A percentile compares a stretch with the other conserved stretches of the same genome.
phyloP scores from a whole-genome alignment of 2,113 vertebrate genomes.

The Pseudolaguvia tuberculata region DNA sequence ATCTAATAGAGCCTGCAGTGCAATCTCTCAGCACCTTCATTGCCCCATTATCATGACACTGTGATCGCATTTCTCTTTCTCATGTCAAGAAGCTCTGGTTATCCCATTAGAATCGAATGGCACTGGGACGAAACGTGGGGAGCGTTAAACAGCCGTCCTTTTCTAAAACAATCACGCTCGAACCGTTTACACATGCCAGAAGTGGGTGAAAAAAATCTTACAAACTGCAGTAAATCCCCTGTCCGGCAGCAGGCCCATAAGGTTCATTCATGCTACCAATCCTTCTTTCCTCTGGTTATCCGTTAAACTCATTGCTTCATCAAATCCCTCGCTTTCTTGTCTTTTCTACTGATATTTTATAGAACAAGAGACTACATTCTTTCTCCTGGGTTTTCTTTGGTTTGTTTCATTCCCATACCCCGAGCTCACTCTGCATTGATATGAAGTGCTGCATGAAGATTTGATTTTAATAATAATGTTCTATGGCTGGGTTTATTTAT shows the following conservation, averaged over 20 bases:
- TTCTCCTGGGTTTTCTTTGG: neutral
- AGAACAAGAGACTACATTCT: neutral
- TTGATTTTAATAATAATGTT: constrained; percentile 28
- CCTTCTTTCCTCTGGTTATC: constrained; percentile 19
- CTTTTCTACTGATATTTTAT: neutral
- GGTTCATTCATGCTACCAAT: constrained; percentile 48
- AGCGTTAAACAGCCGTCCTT: neutral
- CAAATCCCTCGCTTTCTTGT: constrained; percentile 22
- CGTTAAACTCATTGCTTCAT: constrained; percentile 18
- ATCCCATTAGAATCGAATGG: constrained; percentile 42
- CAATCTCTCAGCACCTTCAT: constrained; percentile 21
- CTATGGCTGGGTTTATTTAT: constrained; percentile 14
- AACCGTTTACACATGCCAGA: neutral
- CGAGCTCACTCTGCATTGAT: constrained; percentile 35
- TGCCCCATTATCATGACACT: constrained; percentile 34
- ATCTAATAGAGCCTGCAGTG: constrained; percentile 40
- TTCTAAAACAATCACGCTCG: constrained; percentile 8
- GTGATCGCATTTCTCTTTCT: constrained; percentile 36
- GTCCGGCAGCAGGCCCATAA: constrained; percentile 31
- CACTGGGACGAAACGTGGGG: constrained; percentile 32
- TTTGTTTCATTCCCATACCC: constrained; percentile 2
- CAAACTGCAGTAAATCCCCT: constrained; percentile 24
- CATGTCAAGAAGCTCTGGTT: constrained; percentile 34
- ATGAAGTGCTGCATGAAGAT: constrained; percentile 45
- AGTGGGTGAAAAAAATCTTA: neutral